Base-by-base conservation (phyloP, 2,797 vertebrate species). In the Girardinus metallicus region DNA sequence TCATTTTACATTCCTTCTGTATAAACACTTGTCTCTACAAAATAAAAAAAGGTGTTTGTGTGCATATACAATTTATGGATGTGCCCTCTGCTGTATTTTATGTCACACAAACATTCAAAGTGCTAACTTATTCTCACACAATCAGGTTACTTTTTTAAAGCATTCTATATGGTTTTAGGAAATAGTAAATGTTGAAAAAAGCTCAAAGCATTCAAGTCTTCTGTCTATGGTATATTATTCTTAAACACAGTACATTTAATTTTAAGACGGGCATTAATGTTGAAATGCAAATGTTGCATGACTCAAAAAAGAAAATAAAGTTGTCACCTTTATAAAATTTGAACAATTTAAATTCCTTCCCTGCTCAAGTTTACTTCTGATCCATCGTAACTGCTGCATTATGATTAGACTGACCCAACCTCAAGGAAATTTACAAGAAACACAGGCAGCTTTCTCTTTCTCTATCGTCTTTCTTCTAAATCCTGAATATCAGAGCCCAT, bases 401-500 rank as follows among this genome's bases (percentile, higher is more conserved):
- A 47, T 51, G 21, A 72, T 72, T 39, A 34, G 36, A 31, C 6
- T 73, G 36, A 71, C 21, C 44, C 55, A 80, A 74, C 29, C 31
- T 66, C 3, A 1, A 44, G 16, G 2, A 44, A 85, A 77, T 77
- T 29, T 47, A 36, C 7, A 83, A 73, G 72, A 46, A 31, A 68
- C 76, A 83, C 74, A 82, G 49, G 68, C 23, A 51, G 34, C 53
- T 46, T 26, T 55, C 44, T 73, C 39, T 44, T 68, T 84, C 31
- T 74, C 55, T 74, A 26, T 13, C 23, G 1, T 53, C 2, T 60
- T 72, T 26, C 73, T 70, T 71, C 51, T 73, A 62, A 73, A 77
- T 41, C n/a, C 66, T 78, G 10, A 82, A 71, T 76, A 80, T 70
- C 77, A 78, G 15, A 41, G 12, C 26, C 55, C 76, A 41, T 77